Base-by-base conservation (phyloP, 2,888 invertebrate species). In the Brachypterus glaber region DNA sequence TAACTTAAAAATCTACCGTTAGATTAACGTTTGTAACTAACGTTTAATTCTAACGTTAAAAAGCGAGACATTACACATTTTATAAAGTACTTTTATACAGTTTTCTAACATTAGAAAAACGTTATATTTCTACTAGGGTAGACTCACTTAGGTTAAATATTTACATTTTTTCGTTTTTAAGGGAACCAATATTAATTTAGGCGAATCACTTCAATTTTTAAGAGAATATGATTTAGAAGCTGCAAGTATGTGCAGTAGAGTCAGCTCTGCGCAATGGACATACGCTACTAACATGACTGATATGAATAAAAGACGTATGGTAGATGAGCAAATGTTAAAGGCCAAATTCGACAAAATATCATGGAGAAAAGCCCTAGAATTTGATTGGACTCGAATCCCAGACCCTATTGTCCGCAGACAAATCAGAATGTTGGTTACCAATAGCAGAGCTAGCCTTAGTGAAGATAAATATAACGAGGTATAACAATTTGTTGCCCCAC, bases 281-380 rank as follows among this genome's bases (percentile, higher is more conserved):
- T 85, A 79, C 55, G 79, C 80, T 4, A 84, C 83, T 4, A 85
- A 85, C 59, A 77, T 82, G 46, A 83, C 83, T 0, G 82, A 83
- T 35, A 63, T 64, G 44, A 84, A 82, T 62, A 74, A 77, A 2
- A 68, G 80, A 2, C 67, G 76, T 35, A 83, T 84, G 82, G 59
- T 76, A 1, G 82, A 84, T 40, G 80, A 81, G 51, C 72, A 83
- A 62, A 74, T 76, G 1, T 62, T 80, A 3, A 77, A 79, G 55
- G 71, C 77, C 39, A 82, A 82, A 63, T 85, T 86, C 52, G 81
- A 84, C 52, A 72, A 79, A 53, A 69, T 81, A 0, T 81, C 84
- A 1, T 87, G 85, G 80, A 71, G 75, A 52, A 77, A 79, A 57
- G 80, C 81, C 0, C 72, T 76, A 0, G 72, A 72, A 5, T 86